Evolutionary conservation across 2,797 vertebrate genomes (phyloP), one percentile per base, ranked within the genome.

Genomic region (Sylvia borin): DNA sequence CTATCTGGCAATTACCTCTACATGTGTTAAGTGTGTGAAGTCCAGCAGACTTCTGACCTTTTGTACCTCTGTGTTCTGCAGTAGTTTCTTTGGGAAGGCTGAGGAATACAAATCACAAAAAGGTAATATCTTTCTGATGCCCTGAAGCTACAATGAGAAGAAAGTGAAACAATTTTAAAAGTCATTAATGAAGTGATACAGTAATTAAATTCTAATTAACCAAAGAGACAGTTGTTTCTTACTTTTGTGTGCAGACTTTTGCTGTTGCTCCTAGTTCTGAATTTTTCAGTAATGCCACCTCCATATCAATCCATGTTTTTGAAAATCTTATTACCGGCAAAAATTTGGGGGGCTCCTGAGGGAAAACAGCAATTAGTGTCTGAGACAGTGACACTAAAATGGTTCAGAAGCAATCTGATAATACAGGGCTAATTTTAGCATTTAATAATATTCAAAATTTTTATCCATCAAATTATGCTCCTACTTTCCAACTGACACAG

Each of bases 171-270:
- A 34, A 58, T 90, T 95, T 67, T 1, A 45, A 70, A 71, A 62
- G 58, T 45, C 71, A 91, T 94, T 51, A 93, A 86, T 88, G 54
- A 93, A 96, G 85, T 73, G 67, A 93, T 89, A 93, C n/a, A 89
- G 54, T 81, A 96, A 86, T 92, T 96, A 74, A 62, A 84, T 34
- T 82, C 53, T 67, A 83, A 83, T 95, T 92, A 92, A 80, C 18
- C 19, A 70, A 80, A 67, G 31, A 54, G 38, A 40, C 38, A 45
- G 8, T 19, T 73, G 25, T 71, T 91, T 77, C 47, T 71, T 74
- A 18, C 26, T 50, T 93, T 73, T 22, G 5, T 68, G 50, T 5
- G 27, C 11, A 74, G 45, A n/a, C 11, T 87, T 86, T 22, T 71
- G 31, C 32, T 67, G 21, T 47, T 9, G 2, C 65, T 60, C 13